Conservation (phyloP, 2,113 vertebrate species). For the Myanophis thanlyinensis region DNA sequence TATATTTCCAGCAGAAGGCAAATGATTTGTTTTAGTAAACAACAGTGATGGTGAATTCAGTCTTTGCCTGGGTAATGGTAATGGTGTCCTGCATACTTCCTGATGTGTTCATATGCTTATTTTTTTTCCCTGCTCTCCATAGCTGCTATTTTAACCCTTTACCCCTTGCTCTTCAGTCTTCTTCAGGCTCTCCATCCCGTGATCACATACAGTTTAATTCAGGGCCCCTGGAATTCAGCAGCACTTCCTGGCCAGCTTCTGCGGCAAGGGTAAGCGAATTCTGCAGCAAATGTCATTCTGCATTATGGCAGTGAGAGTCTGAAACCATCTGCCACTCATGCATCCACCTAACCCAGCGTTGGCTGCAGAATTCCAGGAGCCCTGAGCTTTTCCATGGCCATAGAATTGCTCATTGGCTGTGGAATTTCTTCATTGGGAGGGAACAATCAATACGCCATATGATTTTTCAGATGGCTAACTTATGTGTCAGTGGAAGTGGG, state of each 20-base stretch:
- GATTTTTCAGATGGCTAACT: neutral
- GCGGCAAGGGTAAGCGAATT: constrained; percentile 43
- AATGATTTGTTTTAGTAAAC: neutral
- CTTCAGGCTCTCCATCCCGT: constrained; percentile 17
- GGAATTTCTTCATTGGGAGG: constrained; percentile 24
- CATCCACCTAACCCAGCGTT: constrained; percentile 29
- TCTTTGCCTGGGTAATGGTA: neutral
- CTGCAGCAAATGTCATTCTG: constrained; percentile 34
- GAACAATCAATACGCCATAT: neutral
- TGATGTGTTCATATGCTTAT: neutral
- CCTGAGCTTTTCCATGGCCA: constrained; percentile 42
- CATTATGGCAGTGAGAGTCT: constrained; percentile 31
- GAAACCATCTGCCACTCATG: constrained; percentile 31
- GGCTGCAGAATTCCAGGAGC: constrained; percentile 46
- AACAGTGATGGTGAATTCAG: neutral
- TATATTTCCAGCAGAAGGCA: neutral
- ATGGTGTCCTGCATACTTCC: neutral
- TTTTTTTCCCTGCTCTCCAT: neutral
- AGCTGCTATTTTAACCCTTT: neutral
- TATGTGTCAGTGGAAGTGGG: neutral
- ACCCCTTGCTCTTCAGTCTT: constrained; percentile 28
- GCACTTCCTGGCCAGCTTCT: constrained; percentile 27
- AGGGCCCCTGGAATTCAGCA: constrained; percentile 41
- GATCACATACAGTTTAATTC: constrained; percentile 20
- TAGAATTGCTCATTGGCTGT: constrained; percentile 40